A percentile compares a stretch with the other conserved stretches of the same genome.
Conservation (phyloP, 2,113 vertebrate species). For the Rhea pennata region DNA sequence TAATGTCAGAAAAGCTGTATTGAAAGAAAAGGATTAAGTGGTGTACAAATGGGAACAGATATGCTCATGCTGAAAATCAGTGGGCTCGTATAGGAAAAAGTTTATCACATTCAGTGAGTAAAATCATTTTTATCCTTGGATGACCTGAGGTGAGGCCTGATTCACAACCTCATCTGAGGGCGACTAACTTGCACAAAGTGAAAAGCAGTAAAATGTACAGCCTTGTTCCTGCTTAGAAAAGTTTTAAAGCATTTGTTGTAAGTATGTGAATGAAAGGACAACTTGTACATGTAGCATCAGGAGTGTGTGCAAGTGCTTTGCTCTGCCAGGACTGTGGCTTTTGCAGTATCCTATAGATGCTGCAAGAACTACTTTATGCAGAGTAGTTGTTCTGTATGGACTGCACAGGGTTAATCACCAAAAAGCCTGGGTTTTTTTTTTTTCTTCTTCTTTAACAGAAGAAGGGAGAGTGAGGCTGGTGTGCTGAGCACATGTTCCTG, state of each 20-base stretch:
- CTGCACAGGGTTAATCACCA: neutral
- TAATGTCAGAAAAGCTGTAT: neutral
- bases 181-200: neutral
- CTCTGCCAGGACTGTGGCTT: neutral
- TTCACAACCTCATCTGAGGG: neutral
- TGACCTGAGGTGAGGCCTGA: neutral
- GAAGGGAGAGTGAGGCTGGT: neutral
- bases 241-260: too few relatives aligned
- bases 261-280: neutral
- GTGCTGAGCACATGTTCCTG: neutral
- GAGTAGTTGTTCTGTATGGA: neutral
- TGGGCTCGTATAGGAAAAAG: neutral
- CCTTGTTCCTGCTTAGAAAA: neutral
- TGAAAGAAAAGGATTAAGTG: neutral
- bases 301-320: neutral
- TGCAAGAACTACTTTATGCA: too few relatives aligned
- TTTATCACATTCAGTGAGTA: neutral
- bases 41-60: rapidly evolving
- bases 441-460: neutral
- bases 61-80: neutral
- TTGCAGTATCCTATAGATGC: too few relatives aligned
- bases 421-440: neutral
- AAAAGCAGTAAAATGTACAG: neutral
- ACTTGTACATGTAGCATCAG: neutral
- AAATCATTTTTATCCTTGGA: rapidly evolving